These are phyloP conservation scores for Cloeon dipterum DNA, from an alignment of 2,888 invertebrate species.

Conservation along the genomic window DNA sequence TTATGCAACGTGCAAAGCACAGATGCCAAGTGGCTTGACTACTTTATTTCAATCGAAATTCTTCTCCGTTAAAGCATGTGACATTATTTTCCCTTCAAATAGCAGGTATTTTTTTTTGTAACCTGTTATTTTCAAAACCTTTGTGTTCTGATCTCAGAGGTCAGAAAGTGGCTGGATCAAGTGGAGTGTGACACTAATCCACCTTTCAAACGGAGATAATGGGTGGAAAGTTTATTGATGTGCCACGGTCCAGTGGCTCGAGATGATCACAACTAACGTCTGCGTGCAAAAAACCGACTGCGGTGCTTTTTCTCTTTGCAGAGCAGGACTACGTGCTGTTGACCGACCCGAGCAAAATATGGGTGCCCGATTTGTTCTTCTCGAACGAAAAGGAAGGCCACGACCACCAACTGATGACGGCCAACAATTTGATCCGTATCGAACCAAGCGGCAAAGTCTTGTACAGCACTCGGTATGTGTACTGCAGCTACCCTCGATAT, in stretches of 20 bases:
- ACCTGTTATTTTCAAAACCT: no score
- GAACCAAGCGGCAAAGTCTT: slow-evolving; percentile 16
- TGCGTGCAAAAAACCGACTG: no score
- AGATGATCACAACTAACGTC: not conserved
- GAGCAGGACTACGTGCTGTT: slow-evolving; percentile 8
- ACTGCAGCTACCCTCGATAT: no score
- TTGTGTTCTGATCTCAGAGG: no score
- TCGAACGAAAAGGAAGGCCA: slow-evolving; percentile 21
- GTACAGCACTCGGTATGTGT: slow-evolving; percentile 17
- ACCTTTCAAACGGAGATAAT: not conserved
- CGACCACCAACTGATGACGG: slow-evolving; percentile 15
- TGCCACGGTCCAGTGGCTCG: not conserved
- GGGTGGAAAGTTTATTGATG: no score
- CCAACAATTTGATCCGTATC: slow-evolving; percentile 18
- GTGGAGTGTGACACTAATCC: not conserved
- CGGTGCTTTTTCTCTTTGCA: slow-evolving; percentile 1
- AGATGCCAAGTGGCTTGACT: not conserved
- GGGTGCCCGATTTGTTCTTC: slow-evolving; percentile 23
- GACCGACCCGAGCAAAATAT: slow-evolving; percentile 14
- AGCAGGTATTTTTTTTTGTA: no score
- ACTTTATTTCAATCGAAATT: no score
- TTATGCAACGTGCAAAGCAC: no score
- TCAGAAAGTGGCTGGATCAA: no score
- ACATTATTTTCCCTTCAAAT: no score
- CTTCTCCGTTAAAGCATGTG: no score